Evolutionary conservation across 1,140 invertebrate species (phyloP).

Genomic region (Microplitis mediator): DNA sequence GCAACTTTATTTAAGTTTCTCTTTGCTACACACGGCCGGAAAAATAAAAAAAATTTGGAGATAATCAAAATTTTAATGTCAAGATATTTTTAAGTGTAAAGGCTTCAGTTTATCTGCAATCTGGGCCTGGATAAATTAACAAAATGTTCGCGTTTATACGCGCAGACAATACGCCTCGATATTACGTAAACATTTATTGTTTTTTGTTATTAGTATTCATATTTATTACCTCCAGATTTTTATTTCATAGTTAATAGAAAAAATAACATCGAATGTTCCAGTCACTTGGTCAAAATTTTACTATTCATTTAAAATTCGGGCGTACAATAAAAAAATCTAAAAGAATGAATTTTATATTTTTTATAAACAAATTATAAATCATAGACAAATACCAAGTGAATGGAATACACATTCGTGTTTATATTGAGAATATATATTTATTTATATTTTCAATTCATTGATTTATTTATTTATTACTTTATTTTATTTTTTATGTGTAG

Average conservation of each 20-base stretch:
- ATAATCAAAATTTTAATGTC: no score
- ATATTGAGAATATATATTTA: slow-evolving; percentile 18
- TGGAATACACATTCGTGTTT: background rate
- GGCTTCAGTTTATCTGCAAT: no score
- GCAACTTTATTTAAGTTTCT: no score
- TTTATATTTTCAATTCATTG: slow-evolving; percentile 4
- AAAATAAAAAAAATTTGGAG: no score
- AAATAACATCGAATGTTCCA: background rate
- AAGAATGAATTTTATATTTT: background rate
- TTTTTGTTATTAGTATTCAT: no score
- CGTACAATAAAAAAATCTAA: background rate
- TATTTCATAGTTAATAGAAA: background rate
- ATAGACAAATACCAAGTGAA: background rate
- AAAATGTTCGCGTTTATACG: background rate
- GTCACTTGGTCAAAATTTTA: no score
- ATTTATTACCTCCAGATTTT: background rate
- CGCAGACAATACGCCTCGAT: no score
- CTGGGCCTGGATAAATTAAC: background rate
- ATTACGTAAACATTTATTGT: background rate
- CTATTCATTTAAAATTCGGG: no score
- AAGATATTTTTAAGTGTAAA: no score
- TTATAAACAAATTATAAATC: no score
- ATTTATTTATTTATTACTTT: background rate
- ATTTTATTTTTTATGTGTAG: slow-evolving; percentile 18
- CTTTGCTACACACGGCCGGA: no score